Evolutionary conservation across 2,113 vertebrate genomes (phyloP), one percentile per base, ranked within the genome.

Genomic region (Gasterosteus aculeatus): DNA sequence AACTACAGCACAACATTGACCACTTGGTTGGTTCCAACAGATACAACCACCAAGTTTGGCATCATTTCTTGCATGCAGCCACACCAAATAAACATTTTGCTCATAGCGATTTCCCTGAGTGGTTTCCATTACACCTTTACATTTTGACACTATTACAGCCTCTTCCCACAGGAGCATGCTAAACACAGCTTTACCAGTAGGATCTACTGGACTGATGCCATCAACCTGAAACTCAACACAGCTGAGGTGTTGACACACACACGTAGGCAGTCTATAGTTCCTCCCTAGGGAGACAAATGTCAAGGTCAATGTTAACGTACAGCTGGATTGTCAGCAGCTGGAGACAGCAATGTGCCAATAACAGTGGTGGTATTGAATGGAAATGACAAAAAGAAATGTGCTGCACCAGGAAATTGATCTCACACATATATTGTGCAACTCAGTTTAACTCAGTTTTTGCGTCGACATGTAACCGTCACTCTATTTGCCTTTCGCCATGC

Each of bases 1-100:
- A 89, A 87, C 65, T 77, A 89, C 84, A 85, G 87, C 88, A 90
- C 78, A 92, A 92, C 89, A 91, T 87, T 92, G 92, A 93, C 93
- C 91, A 89, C 92, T 93, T 61, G 84, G 75, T 89, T 86, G 86
- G 83, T 89, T 87, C 78, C 75, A 85, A 75, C 86, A 88, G 87
- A 93, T 91, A 86, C 81, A 53, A 70, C 75, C 63, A 77, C 82
- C 64, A 56, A 75, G 73, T 70, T 72, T 69, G 85, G 68, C 81
- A 81, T 72, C 82, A 69, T 77, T 14, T 72, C 71, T 74, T 75
- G 69, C 15, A 70, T 80, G 56, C 57, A 66, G 65, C 58, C 66
- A 41, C 59, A 57, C 10, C 58, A 22, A 71, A 49, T 6, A 35
- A 44, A 53, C 26, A 29, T 2, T 69, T 8, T 56, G 2, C 22